Conservation (phyloP, 1,140 invertebrate species). For the Mesaphorura yosii region DNA sequence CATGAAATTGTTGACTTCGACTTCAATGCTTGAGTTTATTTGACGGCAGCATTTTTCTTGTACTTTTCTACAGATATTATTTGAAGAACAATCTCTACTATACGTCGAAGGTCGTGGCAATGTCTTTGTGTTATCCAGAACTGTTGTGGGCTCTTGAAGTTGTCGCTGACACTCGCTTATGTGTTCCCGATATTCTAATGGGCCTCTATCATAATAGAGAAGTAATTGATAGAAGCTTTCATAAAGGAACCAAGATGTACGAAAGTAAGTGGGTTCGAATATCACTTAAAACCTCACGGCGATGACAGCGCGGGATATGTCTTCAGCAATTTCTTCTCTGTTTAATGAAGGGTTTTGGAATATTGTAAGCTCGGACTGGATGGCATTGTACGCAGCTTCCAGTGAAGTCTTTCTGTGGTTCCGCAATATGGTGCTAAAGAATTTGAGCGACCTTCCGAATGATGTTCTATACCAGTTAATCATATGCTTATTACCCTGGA, state of each 20-base stretch:
- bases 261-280: no score
- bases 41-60: no score
- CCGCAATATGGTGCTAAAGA: slow-evolving; percentile 3
- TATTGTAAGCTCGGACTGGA: slow-evolving; percentile 23
- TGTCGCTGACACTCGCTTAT: slow-evolving; percentile 3
- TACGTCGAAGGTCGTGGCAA: slow-evolving; percentile 14
- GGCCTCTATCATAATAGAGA: slow-evolving; percentile 4
- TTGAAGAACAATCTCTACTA: slow-evolving; percentile 23
- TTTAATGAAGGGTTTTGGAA: slow-evolving; percentile 24
- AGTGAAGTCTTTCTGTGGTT: slow-evolving; percentile 24
- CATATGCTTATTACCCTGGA: slow-evolving; percentile 20
- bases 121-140: slow-evolving; percentile 14
- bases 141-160: slow-evolving; percentile 25
- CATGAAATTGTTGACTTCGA: not conserved
- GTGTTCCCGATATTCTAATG: slow-evolving; percentile 18
- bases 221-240: no score
- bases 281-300: not conserved
- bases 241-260: no score
- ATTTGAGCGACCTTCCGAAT: slow-evolving; percentile 4
- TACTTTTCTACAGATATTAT: slow-evolving; percentile 14
- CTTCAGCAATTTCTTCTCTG: not conserved
- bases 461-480: slow-evolving; percentile 10
- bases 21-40: not conserved
- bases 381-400: slow-evolving; percentile 16
- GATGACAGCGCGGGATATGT: not conserved